Base-by-base conservation (phyloP, 2,113 vertebrate genomes). In the Meriones unguiculatus region DNA sequence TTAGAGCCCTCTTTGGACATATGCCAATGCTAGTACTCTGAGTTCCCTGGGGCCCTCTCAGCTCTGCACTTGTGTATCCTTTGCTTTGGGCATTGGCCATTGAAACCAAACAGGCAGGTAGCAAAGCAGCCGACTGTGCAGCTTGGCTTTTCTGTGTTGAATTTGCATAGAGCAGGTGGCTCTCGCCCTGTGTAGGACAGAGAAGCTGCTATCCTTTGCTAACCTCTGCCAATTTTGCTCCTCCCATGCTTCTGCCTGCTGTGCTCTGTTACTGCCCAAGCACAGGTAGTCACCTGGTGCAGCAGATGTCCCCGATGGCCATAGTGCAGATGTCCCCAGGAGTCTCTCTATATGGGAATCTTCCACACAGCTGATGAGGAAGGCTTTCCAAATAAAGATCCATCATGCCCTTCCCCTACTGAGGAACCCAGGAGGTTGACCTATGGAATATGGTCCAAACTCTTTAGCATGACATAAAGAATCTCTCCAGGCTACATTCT, bases 111-210 rank as follows among this genome's bases (percentile, higher is more conserved):
- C 50, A 67, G 80, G 76, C 62, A 94, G 67, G 41, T 35, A 70
- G 81, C 41, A 88, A 92, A 93, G 97, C 90, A 78, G 46, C 85
- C 97, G 88, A 88, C 92, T 96, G 93, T 72, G 95, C 87, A 57
- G 38, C 65, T 96, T 96, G 80, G 95, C 97, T 90, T 41, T 3
- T 11, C 72, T 75, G n/a, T 41, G n/a, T 41, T 70, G 3, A 87
- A 59, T 28, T 69, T 88, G 20, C 28, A 9, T 13, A 38, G 86
- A 97, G 94, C 96, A 95, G 97, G 96, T 97, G 92, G 93, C 70
- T 96, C 64, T 89, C 41, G 2, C 77, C 46, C 46, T 80, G 41
- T 28, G 69, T 46, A 50, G 84, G 57, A 84, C 10, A 35, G 64
- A 97, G 41, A 78, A 92, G 54, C 91, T 73, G 22, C 50, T 77